Percentiles rank a stretch among this genome's conserved stretches.
These are phyloP conservation scores for Drosophila ezoana DNA, from an alignment of 2,888 invertebrate species.

Conservation along the genomic window DNA sequence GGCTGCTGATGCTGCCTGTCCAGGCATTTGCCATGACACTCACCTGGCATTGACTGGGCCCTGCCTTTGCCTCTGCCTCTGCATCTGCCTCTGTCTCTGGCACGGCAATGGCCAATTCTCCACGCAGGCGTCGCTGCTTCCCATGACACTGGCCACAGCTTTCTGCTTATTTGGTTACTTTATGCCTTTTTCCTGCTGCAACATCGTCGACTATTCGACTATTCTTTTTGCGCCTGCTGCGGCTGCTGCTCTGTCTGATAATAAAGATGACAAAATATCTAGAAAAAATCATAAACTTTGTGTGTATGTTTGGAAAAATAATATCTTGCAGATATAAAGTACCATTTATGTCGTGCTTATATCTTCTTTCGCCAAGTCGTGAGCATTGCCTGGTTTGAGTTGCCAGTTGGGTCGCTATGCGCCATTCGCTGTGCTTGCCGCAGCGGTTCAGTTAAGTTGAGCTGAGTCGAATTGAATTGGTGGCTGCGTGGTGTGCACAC, in stretches of 20 bases:
- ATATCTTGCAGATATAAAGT: constrained; percentile 81
- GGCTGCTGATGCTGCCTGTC: constrained; percentile 35
- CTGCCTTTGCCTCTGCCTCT: constrained; percentile 1
- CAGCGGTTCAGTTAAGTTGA: constrained; percentile 45
- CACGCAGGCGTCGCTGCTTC: constrained; percentile 69
- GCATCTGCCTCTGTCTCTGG: constrained; percentile 46
- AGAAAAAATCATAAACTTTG: constrained; percentile 81
- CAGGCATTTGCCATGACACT: constrained; percentile 64
- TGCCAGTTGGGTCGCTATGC: constrained; percentile 48
- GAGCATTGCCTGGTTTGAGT: constrained; percentile 46
- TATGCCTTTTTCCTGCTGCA: constrained; percentile 64
- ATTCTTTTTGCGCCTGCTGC: constrained; percentile 29
- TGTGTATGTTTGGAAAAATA: constrained; percentile 81
- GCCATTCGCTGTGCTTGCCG: constrained; percentile 55
- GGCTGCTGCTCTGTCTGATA: constrained; percentile 60
- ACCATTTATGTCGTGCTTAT: constrained; percentile 81
- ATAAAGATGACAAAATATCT: constrained; percentile 82
- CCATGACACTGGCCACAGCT: constrained; percentile 68
- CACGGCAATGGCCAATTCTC: constrained; percentile 68
- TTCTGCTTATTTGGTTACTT: constrained; percentile 78
- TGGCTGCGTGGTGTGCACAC: constrained; percentile 43
- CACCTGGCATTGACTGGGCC: constrained; percentile 57
- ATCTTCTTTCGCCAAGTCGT: constrained; percentile 81
- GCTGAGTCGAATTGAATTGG: constrained; percentile 56
- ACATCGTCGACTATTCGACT: background rate